Percentiles rank a stretch among this genome's conserved stretches.
phyloP scores from a whole-genome alignment of 2,888 invertebrate species.

The Hesperia comma region DNA sequence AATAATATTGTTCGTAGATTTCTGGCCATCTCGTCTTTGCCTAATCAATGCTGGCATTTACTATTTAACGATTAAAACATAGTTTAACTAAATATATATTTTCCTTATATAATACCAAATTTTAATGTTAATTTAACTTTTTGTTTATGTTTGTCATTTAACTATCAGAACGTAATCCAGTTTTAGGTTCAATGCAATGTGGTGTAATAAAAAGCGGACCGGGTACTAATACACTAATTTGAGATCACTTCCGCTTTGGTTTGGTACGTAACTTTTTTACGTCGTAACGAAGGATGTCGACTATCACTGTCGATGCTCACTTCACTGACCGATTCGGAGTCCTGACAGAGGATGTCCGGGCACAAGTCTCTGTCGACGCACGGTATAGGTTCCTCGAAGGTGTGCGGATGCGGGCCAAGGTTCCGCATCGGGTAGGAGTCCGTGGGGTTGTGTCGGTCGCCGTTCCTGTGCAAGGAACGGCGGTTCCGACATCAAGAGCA shows the following conservation, averaged over 20 bases:
- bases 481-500: slow-evolving; percentile 77
- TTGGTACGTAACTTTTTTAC: slow-evolving; percentile 75
- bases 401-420: slow-evolving; percentile 57
- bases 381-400: slow-evolving; percentile 67
- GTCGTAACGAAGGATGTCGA: slow-evolving; percentile 64
- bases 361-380: slow-evolving; percentile 65
- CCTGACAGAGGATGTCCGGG: slow-evolving; percentile 59
- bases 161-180: not conserved
- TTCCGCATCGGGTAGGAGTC: slow-evolving; percentile 65
- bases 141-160: no score
- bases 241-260: slow-evolving; percentile 63
- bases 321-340: slow-evolving; percentile 74
- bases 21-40: no score
- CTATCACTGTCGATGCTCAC: slow-evolving; percentile 74
- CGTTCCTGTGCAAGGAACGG: slow-evolving; percentile 63
- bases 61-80: not conserved
- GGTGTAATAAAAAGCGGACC: not conserved
- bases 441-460: slow-evolving; percentile 51
- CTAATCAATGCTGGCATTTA: not conserved
- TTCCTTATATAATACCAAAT: no score
- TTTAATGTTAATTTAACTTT: no score
- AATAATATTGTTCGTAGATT: no score
- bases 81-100: no score
- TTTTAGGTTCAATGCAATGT: not conserved
- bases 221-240: slow-evolving; percentile 46